phyloP scores from a whole-genome alignment of 2,113 vertebrate species.

The Dasyurus viverrinus region DNA sequence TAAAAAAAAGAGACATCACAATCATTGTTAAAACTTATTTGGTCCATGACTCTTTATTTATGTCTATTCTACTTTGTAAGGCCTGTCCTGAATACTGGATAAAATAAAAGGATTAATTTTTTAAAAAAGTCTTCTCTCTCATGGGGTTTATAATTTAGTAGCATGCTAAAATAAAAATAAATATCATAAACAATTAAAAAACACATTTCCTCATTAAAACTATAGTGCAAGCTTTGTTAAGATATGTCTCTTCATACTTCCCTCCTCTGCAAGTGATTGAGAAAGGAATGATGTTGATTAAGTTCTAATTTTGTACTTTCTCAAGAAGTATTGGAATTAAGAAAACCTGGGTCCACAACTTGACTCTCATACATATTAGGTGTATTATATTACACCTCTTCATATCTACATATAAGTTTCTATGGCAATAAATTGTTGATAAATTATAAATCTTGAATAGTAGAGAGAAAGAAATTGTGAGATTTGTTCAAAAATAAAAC shows the following conservation, averaged over 20 bases:
- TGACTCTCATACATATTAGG: not conserved
- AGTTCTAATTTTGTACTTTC: not conserved
- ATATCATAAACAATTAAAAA: not conserved
- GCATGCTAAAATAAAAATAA: not conserved
- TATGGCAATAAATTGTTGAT: not conserved
- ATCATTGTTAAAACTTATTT: not conserved
- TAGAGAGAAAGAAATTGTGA: not conserved
- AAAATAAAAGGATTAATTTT: not conserved
- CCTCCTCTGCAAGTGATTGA: not conserved
- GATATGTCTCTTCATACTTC: not conserved
- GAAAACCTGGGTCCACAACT: not conserved
- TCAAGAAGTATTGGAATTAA: not conserved
- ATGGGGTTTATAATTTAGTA: not conserved
- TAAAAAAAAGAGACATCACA: conserved; percentile 65
- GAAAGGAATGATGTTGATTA: not conserved
- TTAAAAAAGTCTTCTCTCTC: not conserved
- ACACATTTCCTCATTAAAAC: not conserved
- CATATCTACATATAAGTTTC: not conserved
- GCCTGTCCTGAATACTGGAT: not conserved
- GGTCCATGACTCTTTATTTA: not conserved
- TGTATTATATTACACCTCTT: not conserved
- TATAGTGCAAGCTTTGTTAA: not conserved
- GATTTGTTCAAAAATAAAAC: not conserved
- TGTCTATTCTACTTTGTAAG: not conserved
- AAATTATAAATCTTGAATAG: not conserved